Base-by-base conservation (phyloP, 2,797 vertebrate species). In the Etheostoma nigrum region DNA sequence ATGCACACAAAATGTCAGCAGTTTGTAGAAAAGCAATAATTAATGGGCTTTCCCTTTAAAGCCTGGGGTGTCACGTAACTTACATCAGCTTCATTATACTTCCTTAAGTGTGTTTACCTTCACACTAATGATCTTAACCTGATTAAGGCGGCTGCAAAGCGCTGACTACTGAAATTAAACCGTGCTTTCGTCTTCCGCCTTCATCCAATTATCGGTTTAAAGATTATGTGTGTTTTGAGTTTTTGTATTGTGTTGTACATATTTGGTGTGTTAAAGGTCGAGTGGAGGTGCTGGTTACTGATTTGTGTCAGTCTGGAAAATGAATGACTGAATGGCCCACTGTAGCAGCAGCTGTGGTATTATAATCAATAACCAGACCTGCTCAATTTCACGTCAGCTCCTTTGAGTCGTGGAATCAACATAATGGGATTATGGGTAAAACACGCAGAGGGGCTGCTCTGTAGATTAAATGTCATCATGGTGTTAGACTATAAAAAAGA, bases 381-480 rank as follows among this genome's bases (percentile, higher is more conserved):
- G 73, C 65, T 78, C 45, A 7, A 27, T 30, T 87, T 74, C 74
- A 44, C 12, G 21, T 72, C 58, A 16, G 53, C 4, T 42, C n/a
- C 58, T 64, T 4, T 30, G 60, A 59, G 30, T 60, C 58, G 0
- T 23, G 60, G 40, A 52, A 15, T 45, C 30, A 7, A 53, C 25
- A 2, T 4, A 67, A 48, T 3, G 10, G 74, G 66, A 74, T 76
- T 81, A 63, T 81, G 75, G 53, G 66, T 83, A 69, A 85, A 84
- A 81, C 57, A 71, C 19, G 40, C 54, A 1, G 67, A 72, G 40
- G 67, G 44, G 76, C 76, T 77, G 78, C 19, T n/a, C 12, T 36
- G 65, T 57, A 73, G 27, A 82, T 85, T 57, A 72, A 84, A 25
- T 30, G 62, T 55, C 57, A 74, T 82, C 73, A n/a, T 61, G 61